Conservation (phyloP, 2,797 vertebrate species). For the Pachyuromys duprasi region DNA sequence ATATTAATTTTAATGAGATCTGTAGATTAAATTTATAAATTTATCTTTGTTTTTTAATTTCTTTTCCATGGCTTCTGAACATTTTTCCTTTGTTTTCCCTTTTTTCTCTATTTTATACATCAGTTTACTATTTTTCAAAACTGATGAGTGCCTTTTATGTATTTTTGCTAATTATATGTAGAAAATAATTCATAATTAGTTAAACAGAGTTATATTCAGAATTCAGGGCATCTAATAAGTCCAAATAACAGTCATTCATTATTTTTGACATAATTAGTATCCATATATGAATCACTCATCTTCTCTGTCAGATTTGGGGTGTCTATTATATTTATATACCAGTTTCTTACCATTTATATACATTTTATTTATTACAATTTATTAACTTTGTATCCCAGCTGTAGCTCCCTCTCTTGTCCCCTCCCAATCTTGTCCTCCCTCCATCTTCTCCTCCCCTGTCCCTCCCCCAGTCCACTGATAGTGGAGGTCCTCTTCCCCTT, state of each 20-base stretch:
- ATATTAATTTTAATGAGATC: slow-evolving; percentile 15
- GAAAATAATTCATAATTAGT: neutral
- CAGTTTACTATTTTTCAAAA: neutral
- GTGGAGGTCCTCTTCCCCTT: too few relatives aligned
- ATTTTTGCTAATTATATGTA: neutral
- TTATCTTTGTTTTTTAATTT: neutral
- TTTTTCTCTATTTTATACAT: neutral
- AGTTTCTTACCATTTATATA: neutral
- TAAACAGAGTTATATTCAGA: neutral
- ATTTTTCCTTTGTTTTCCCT: neutral
- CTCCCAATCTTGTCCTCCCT: too few relatives aligned
- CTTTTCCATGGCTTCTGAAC: neutral
- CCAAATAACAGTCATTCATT: neutral
- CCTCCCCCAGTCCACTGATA: too few relatives aligned
- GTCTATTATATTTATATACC: neutral
- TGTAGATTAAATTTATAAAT: neutral
- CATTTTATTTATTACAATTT: too few relatives aligned
- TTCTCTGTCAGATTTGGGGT: neutral
- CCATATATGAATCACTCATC: neutral
- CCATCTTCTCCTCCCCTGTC: too few relatives aligned
- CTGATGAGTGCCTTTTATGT: neutral
- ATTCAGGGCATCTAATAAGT: neutral
- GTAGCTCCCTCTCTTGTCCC: too few relatives aligned
- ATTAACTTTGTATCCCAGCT: too few relatives aligned
- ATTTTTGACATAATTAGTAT: neutral